Conservation (phyloP, 2,888 invertebrate genomes). For the Pinctada fucata region DNA sequence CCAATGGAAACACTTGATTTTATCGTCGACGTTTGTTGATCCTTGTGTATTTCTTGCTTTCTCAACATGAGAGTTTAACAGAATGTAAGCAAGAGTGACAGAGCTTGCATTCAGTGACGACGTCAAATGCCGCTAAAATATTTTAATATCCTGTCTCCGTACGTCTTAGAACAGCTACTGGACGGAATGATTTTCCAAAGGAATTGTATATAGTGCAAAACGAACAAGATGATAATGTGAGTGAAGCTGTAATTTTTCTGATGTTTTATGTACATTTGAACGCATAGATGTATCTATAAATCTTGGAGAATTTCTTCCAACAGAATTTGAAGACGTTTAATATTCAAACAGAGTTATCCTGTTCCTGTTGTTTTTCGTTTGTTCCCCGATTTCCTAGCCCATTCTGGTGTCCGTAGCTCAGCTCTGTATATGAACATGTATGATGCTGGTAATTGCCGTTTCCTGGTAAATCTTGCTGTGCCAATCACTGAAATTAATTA, state of each 20-base stretch:
- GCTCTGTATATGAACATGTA: constrained; percentile 86
- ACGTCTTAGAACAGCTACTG: constrained; percentile 92
- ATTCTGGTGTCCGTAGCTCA: constrained; percentile 90
- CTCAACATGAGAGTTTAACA: constrained; percentile 48
- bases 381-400: constrained; percentile 89
- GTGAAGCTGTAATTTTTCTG: constrained; percentile 95
- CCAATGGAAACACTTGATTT: constrained; percentile 14
- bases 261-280: constrained; percentile 96
- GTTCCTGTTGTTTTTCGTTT: constrained; percentile 86
- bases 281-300: constrained; percentile 94
- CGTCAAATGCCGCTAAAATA: constrained; percentile 72
- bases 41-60: constrained; percentile 35
- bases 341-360: constrained; percentile 89
- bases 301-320: constrained; percentile 82
- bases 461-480: constrained; percentile 46
- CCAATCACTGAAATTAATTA: constrained; percentile 62
- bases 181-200: constrained; percentile 94
- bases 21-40: constrained; percentile 6
- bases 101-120: constrained; percentile 58
- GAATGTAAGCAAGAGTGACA: constrained; percentile 52
- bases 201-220: constrained; percentile 94
- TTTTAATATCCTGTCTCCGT: constrained; percentile 92
- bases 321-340: constrained; percentile 92
- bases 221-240: constrained; percentile 96
- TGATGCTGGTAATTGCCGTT: constrained; percentile 83